Evolutionary conservation across 2,797 vertebrate genomes (phyloP), one percentile per base, ranked within the genome.

Genomic region (Eremophila alpestris): DNA sequence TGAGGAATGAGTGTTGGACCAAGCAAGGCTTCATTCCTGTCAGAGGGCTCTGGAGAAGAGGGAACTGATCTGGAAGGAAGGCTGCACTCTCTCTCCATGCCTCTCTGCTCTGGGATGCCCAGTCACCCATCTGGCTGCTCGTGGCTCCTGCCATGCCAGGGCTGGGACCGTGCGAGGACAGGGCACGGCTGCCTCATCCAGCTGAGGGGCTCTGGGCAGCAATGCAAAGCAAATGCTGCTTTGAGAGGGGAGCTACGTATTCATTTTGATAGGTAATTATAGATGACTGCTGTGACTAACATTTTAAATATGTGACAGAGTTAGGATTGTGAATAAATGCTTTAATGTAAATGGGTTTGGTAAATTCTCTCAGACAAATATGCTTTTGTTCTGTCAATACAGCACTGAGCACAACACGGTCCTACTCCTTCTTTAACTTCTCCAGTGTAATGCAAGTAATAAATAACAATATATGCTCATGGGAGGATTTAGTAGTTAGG

Each of bases 391-490:
- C 63, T 94, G 83, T 64, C 85, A 67, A 32, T 79, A 62, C 20
- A 68, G 52, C 70, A 62, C 3, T 5, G 6, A 90, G 49, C 49
- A 76, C 48, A 76, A 84, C 45, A 88, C 2, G 5, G 34, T 46
- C 26, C 36, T 82, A 36, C 56, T 86, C 49, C 51, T 68, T 71
- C 78, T 70, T 85, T 88, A 90, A 80, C 56, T 87, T 94, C 52
- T 59, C 32, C 36, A 9, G 26, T 43, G 63, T 45, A 90, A 91
- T 68, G 67, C 59, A 87, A 68, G 83, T 60, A 94, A 95, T 94
- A 95, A 95, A 97, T 93, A 93, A 93, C 46, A 81, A 88, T 88
- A 87, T 86, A 91, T 84, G 68, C 90, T 86, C 74, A 95, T 52
- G 88, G 85, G 77, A 88, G 80, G 70, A 93, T 87, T 94, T 93